Evolutionary conservation across 2,113 vertebrate species (phyloP).

Genomic region (Kobus ellipsiprymnus): DNA sequence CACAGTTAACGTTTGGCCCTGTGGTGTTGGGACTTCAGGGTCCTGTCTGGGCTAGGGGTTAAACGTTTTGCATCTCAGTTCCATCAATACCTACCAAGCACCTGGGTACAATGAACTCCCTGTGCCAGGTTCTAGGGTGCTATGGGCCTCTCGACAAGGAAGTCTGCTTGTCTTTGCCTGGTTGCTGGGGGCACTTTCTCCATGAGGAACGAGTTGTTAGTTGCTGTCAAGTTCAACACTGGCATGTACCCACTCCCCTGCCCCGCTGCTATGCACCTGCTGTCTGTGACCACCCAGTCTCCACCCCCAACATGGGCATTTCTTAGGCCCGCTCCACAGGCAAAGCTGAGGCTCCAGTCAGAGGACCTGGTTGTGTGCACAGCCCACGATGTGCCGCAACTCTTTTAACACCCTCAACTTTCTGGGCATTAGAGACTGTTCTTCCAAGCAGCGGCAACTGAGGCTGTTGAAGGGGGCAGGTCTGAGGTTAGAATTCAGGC

Average conservation of each 20-base stretch:
- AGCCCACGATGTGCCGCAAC: rapidly evolving
- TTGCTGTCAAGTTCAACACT: neutral
- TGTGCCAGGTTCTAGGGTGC: neutral
- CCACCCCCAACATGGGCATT: neutral
- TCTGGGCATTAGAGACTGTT: neutral
- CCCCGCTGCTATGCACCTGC: neutral
- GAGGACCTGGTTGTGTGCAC: neutral
- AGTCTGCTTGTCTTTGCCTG: neutral
- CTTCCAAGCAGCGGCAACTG: neutral
- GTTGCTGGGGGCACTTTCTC: neutral
- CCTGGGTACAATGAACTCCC: neutral
- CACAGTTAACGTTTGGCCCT: neutral
- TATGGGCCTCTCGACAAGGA: neutral
- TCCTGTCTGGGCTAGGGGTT: too few species aligned
- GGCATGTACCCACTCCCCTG: rapidly evolving
- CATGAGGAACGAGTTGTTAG: neutral
- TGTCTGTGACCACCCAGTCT: neutral
- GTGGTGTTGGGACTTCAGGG: neutral
- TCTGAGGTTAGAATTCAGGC: neutral
- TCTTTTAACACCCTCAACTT: neutral
- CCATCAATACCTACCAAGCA: neutral
- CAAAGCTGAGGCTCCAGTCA: neutral
- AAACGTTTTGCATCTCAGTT: neutral
- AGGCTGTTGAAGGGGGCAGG: neutral
- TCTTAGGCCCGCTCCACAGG: neutral